Conservation (phyloP, 2,888 invertebrate species). For the Melipona beecheii region DNA sequence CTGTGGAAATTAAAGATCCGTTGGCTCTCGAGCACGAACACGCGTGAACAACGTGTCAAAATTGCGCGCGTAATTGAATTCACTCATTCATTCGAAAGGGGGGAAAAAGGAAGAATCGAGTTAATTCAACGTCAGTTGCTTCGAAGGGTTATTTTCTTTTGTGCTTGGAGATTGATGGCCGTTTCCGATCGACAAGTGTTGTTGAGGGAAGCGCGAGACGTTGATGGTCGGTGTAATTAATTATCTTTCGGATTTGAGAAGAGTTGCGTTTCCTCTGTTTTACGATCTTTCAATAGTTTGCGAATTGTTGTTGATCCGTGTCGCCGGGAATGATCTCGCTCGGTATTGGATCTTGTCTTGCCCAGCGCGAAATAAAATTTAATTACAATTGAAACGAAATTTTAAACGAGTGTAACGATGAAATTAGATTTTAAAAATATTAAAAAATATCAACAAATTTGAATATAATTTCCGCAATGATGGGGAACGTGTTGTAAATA, state of each 20-base stretch:
- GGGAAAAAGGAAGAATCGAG: neutral
- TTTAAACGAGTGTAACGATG: too few relatives aligned
- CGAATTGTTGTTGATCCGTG: neutral
- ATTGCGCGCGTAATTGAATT: neutral
- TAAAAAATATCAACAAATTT: too few relatives aligned
- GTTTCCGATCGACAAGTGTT: neutral
- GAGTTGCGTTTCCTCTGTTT: too few relatives aligned
- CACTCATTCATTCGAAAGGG: neutral
- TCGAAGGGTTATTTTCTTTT: neutral
- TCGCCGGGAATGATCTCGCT: neutral
- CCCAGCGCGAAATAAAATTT: too few relatives aligned
- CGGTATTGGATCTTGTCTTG: neutral
- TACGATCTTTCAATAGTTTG: neutral
- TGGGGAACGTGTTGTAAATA: too few relatives aligned
- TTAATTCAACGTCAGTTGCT: neutral
- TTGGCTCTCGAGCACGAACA: neutral
- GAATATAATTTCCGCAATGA: too few relatives aligned
- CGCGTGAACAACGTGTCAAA: neutral
- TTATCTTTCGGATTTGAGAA: neutral
- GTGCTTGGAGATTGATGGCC: neutral
- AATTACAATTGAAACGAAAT: too few relatives aligned
- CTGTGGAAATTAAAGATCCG: conserved; percentile 32
- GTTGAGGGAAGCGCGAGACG: neutral
- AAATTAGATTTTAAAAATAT: too few relatives aligned
- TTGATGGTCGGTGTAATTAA: conserved; percentile 13